Evolutionary conservation across 2,797 vertebrate genomes (phyloP).

Genomic region (Propithecus perrieri): DNA sequence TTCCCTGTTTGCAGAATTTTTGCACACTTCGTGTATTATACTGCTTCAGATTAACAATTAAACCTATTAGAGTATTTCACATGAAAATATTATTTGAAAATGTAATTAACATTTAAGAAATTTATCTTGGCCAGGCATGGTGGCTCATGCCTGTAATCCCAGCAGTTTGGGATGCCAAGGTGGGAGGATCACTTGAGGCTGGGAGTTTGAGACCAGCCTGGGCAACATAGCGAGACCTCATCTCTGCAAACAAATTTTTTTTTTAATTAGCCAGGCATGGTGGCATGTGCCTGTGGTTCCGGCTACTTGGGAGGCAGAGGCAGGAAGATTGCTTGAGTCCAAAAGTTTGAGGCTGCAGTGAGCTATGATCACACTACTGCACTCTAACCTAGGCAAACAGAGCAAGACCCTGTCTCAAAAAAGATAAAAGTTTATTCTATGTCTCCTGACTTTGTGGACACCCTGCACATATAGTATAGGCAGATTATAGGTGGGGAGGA

Average conservation of each 20-base stretch:
- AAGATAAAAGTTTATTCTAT: neutral
- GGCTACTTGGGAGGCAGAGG: neutral
- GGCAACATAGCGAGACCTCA: neutral
- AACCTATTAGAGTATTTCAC: neutral
- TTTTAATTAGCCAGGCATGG: neutral
- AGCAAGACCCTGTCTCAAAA: neutral
- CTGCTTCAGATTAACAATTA: neutral
- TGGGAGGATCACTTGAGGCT: neutral
- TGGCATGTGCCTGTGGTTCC: neutral
- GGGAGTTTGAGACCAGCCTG: neutral
- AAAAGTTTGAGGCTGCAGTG: neutral
- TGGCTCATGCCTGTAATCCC: neutral
- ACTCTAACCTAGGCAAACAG: neutral
- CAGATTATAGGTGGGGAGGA: neutral
- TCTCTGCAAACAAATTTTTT: neutral
- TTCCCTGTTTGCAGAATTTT: neutral
- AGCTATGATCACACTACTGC: neutral
- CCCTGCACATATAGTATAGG: neutral
- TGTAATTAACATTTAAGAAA: neutral
- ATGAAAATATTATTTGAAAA: conserved; percentile 25
- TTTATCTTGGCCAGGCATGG: neutral
- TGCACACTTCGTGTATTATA: neutral
- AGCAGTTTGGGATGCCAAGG: neutral
- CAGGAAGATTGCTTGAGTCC: neutral
- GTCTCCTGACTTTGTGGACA: neutral